These are phyloP conservation scores for Circaetus cinerascens DNA, from an alignment of 2,113 vertebrate genomes.

Conservation along the genomic window DNA sequence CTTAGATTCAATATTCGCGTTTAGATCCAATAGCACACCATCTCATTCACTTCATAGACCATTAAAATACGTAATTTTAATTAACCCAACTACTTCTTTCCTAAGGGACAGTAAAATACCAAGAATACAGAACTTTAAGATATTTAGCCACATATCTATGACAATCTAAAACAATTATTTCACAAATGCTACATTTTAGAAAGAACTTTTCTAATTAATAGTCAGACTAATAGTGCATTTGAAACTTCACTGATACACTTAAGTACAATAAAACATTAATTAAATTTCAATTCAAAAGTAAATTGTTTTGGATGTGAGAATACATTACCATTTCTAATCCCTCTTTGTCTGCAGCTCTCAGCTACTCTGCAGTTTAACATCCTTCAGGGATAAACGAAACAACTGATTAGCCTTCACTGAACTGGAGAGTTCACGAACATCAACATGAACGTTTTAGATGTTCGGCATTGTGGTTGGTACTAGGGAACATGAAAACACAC, in stretches of 20 bases:
- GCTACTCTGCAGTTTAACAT: neutral
- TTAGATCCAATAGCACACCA: neutral
- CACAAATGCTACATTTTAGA: neutral
- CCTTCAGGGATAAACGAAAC: neutral
- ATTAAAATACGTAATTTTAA: slow-evolving; percentile 64
- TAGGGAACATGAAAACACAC: neutral
- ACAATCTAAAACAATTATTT: neutral
- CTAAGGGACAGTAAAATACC: neutral
- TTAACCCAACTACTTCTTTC: slow-evolving; percentile 44
- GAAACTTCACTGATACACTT: neutral
- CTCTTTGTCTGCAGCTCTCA: neutral
- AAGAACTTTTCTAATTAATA: slow-evolving; percentile 18
- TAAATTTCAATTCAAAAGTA: neutral
- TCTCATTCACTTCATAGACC: slow-evolving; percentile 40
- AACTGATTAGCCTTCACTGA: neutral
- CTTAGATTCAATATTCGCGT: neutral
- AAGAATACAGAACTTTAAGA: neutral
- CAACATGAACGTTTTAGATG: neutral
- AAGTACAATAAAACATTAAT: neutral
- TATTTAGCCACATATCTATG: neutral
- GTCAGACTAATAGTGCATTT: neutral
- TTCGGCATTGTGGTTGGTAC: neutral
- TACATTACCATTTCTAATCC: neutral
- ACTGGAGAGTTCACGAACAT: neutral
- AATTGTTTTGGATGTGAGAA: neutral